Evolutionary conservation across 2,797 vertebrate species (phyloP).

Genomic region (Phalanger gymnotis): DNA sequence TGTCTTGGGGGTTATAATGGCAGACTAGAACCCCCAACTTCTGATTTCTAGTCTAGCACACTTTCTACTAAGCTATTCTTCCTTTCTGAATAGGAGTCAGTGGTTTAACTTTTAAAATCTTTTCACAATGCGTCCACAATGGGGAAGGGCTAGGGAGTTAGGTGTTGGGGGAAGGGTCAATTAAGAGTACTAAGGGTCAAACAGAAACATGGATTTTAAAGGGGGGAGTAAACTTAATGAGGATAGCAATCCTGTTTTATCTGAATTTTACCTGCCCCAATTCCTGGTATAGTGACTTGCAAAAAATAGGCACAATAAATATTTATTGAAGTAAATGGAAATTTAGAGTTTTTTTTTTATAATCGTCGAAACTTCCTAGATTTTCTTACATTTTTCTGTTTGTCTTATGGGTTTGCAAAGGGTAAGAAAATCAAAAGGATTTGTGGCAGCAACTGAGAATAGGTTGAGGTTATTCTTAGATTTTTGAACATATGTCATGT

Average conservation of each 20-base stretch:
- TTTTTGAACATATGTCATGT: neutral
- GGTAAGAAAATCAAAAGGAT: neutral
- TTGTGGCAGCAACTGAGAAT: slow-evolving; percentile 24
- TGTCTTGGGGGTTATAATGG: neutral
- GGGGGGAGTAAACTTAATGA: neutral
- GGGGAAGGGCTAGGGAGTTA: neutral
- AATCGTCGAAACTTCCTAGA: slow-evolving; percentile 37
- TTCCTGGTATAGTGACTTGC: neutral
- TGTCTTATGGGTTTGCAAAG: slow-evolving; percentile 27
- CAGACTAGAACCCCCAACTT: neutral
- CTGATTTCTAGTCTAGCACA: neutral
- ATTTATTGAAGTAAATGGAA: neutral
- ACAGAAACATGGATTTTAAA: slow-evolving; percentile 9
- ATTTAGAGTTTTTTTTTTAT: slow-evolving; percentile 5
- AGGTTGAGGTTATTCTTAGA: neutral
- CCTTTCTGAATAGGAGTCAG: neutral
- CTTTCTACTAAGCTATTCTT: neutral
- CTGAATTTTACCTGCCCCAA: neutral
- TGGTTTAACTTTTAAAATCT: slow-evolving; percentile 19
- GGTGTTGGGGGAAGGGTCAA: neutral
- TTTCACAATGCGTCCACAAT: neutral
- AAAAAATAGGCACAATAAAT: neutral
- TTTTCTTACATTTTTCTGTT: neutral
- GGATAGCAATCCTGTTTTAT: neutral
- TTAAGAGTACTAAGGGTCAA: neutral